Conservation (phyloP, 2,888 invertebrate genomes). For the Athalia rosae region DNA sequence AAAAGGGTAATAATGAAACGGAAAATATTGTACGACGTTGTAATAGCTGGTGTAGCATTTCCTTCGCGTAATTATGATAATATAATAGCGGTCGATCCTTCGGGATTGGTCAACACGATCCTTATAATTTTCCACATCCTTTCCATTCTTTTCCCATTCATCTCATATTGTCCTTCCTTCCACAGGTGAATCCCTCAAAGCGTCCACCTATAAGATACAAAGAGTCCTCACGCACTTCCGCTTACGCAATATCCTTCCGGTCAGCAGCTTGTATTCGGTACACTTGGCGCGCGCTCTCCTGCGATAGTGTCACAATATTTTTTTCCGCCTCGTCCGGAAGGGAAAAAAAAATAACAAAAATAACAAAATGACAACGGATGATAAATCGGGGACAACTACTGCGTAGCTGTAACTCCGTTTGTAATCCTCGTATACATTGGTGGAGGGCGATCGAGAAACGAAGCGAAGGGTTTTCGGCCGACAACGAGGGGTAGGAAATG, state of each 20-base stretch:
- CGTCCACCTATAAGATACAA: slow-evolving; percentile 60
- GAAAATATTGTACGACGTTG: no score
- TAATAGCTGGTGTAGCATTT: not conserved
- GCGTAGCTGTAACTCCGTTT: not conserved
- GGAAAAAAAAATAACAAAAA: no score
- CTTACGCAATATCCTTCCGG: slow-evolving; percentile 71
- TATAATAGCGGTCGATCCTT: slow-evolving; percentile 33
- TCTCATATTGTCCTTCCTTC: slow-evolving; percentile 55
- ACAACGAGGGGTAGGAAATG: not conserved
- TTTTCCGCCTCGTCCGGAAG: no score
- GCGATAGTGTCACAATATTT: no score
- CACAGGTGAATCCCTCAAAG: slow-evolving; percentile 66
- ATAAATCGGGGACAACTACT: no score
- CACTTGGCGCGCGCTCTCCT: no score
- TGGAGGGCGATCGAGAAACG: not conserved
- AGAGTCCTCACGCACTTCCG: slow-evolving; percentile 66
- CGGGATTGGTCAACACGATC: slow-evolving; percentile 43
- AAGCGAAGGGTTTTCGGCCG: not conserved
- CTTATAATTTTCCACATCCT: slow-evolving; percentile 67
- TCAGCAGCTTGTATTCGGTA: slow-evolving; percentile 21
- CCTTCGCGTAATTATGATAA: slow-evolving; percentile 11
- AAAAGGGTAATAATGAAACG: no score
- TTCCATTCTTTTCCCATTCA: slow-evolving; percentile 58
- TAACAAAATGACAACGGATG: no score
- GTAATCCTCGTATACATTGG: not conserved